Evolutionary conservation across 2,113 vertebrate genomes (phyloP), one percentile per base, ranked within the genome.

Genomic region (Eudyptes chrysolophus): DNA sequence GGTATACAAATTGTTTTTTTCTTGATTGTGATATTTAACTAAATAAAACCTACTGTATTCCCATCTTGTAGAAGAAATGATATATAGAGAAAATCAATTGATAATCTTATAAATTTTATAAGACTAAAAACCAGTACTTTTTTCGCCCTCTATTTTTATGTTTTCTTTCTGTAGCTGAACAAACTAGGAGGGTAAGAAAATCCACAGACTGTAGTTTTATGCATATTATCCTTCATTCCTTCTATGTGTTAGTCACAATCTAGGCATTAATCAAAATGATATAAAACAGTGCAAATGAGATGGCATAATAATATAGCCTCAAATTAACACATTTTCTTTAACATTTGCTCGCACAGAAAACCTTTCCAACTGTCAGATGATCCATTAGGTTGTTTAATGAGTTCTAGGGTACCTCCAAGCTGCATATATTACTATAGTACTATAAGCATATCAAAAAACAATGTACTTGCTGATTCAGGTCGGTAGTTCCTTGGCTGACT

Each of bases 211-310:
- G 11, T 17, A 72, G 30, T 29, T 87, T 69, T 66, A 61, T 72
- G 17, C 12, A 13, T 77, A 46, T 52, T 92, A 64, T 82, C 29
- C 17, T 22, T 89, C 20, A 80, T 82, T 42, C 62, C 18, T 82
- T 82, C 60, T 81, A 17, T 22, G n/a, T 60, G 32, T 66, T 94
- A 88, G 51, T 64, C 36, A 72, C 54, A 87, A 93, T 25, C 62
- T 58, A 82, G 7, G 27, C 52, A 89, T 96, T 93, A 95, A 94
- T 96, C 77, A 96, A 94, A 94, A 75, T 85, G 49, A 92, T 76
- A 95, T 81, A 94, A 97, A 97, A 95, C 40, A 95, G 66, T 94
- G 84, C 27, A 96, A 87, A 97, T 89, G 61, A 90, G 57, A 71
- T 91, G 58, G 77, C 89, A 83, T 93, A 91, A 95, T 84, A 95